These are phyloP conservation scores for Alectoris magna DNA, from an alignment of 2,797 vertebrate genomes.

Conservation along the genomic window DNA sequence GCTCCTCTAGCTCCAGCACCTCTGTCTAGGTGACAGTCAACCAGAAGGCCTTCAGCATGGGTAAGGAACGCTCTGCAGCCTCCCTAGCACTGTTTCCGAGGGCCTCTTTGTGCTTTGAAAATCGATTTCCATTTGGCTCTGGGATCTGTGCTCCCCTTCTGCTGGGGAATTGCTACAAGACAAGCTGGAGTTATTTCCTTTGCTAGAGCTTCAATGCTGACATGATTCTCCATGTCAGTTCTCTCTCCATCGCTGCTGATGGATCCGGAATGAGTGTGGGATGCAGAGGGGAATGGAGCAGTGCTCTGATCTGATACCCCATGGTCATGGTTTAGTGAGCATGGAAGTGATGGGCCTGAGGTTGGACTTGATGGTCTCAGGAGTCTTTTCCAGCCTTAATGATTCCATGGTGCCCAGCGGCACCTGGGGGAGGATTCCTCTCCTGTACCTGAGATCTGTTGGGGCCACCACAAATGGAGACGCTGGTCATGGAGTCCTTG, in stretches of 20 bases:
- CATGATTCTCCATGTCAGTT: not conserved
- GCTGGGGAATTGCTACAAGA: too few relatives aligned
- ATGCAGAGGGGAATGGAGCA: not conserved
- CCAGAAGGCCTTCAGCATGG: not conserved
- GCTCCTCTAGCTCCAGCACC: not conserved
- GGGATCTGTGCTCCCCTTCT: not conserved
- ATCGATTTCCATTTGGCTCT: not conserved
- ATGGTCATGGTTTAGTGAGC: too few relatives aligned
- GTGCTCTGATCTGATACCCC: too few relatives aligned
- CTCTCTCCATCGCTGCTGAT: not conserved
- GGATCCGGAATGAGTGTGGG: not conserved
- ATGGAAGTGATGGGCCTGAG: too few relatives aligned
- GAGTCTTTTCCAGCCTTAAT: too few relatives aligned
- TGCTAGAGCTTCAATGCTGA: not conserved
- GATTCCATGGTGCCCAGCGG: not conserved
- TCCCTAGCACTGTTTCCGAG: not conserved
- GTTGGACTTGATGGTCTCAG: too few relatives aligned
- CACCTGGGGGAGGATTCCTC: not conserved
- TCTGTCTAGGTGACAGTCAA: not conserved
- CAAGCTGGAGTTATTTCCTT: not conserved
- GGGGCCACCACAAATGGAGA: not conserved
- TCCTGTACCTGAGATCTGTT: not conserved
- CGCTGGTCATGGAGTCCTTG: not conserved
- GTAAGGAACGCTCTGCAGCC: not conserved
- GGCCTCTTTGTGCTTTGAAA: not conserved